Base-by-base conservation (phyloP, 2,888 invertebrate species). In the Cheilosia pagana region DNA sequence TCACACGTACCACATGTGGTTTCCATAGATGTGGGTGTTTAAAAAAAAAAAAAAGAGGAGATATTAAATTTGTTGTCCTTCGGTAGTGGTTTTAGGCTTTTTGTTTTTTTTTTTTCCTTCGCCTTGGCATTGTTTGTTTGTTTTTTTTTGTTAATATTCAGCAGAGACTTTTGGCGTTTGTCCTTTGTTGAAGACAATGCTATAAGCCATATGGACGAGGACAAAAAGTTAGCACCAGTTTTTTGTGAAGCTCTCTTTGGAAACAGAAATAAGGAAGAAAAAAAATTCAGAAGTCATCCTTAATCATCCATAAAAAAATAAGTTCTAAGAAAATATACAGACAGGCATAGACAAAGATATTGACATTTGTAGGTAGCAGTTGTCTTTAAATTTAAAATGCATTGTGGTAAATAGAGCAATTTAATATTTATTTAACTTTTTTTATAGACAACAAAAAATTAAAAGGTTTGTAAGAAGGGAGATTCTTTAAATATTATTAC, bases 61-160 rank as follows among this genome's bases (percentile, higher is more conserved):
- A 76, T 81, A 81, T 81, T 81, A 68, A 75, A 67, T 62, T 81
- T 48, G 45, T 48, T 81, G 62, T 68, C 62, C 67, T 74, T 55
- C 45, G 63, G 21, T 8, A 45, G n/a, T 25, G 19, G 23, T 67
- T 59, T 50, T 55, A n/a, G 19, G 35, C 23, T 50, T 65, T 43
- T 39, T 41, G 19, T 63, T 65, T 12, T 41, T 55, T 62, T 8
- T 57, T 50, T 6, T 41, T 28, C n/a, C 55, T n/a, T 48, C 2
- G 5, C 19, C 8, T n/a, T 55, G 14, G n/a, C 28, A 50, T 31
- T 23, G 45, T 16, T 45, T 10, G 48, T 12, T 57, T 41, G 4
- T 7, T n/a, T 57, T n/a, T 16, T 41, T 39, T 31, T 23, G 35
- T 45, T 59, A 52, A 65, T 50, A 72, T 65, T 62, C 23, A 41